Conservation (phyloP, 2,113 vertebrate genomes). For the Bujurquina vittata region DNA sequence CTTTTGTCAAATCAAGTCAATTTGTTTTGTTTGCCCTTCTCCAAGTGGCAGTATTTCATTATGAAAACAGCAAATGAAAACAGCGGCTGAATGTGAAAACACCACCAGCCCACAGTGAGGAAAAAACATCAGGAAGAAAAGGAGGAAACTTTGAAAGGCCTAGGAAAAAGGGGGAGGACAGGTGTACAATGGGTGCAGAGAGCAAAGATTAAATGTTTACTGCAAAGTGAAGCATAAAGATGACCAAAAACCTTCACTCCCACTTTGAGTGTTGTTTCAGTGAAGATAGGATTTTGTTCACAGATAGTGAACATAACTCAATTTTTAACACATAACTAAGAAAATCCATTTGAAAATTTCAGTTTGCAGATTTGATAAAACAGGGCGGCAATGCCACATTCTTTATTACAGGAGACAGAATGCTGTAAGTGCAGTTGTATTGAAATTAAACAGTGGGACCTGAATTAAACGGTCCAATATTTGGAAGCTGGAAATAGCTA, state of each 20-base stretch:
- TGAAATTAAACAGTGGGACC: background rate
- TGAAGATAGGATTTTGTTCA: background rate
- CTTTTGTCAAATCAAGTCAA: background rate
- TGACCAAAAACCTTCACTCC: background rate
- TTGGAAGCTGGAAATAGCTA: background rate
- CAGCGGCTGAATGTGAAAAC: background rate
- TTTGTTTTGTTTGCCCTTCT: slow-evolving; percentile 4
- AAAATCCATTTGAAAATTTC: background rate
- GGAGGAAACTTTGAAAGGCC: background rate
- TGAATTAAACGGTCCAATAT: background rate
- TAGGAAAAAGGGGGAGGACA: background rate
- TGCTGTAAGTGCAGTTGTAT: background rate
- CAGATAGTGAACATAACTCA: background rate
- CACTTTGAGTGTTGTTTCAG: background rate
- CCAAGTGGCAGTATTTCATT: slow-evolving; percentile 1
- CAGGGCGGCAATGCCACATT: background rate
- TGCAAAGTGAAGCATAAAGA: background rate
- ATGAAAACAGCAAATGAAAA: slow-evolving; percentile 20
- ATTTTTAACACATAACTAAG: background rate
- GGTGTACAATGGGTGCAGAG: background rate
- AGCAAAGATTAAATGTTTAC: slow-evolving; percentile 19
- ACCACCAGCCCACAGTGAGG: background rate
- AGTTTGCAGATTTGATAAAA: background rate
- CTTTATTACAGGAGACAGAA: background rate
- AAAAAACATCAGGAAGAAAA: background rate